Base-by-base conservation (phyloP, 2,797 vertebrate genomes). In the Bucorvus abyssinicus region DNA sequence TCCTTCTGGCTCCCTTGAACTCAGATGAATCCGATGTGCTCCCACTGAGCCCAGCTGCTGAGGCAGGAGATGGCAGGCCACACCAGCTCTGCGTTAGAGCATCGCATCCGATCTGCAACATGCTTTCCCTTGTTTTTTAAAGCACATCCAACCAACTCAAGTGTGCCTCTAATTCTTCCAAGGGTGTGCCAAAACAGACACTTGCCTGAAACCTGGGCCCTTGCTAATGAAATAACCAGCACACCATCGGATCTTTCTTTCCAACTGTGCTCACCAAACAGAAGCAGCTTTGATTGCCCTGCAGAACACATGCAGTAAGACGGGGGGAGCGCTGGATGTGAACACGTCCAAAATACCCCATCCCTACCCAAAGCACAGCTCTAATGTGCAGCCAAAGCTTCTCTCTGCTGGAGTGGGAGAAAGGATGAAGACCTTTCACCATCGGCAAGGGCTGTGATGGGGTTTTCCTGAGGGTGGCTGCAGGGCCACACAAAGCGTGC, bases 31-130 rank as follows among this genome's bases (percentile, higher is more conserved):
- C 36, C 0, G 9, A 20, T 11, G 85, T 9, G 67, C 71, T 87
- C 95, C 89, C 80, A 32, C 95, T 64, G 93, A 95, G 95, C 91
- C 95, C 95, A 90, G 95, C 95, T 96, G 95, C 34, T 77, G 80
- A 32, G 89, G 67, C 94, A 94, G 94, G 90, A 80, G 55, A 1
- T 52, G 78, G 60, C 11, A 10, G 71, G 42, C 87, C 24, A 4
- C 76, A 89, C 91, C 91, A 86, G 91, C 7, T 8, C 85, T 75
- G 71, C 30, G 15, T 61, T 47, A 61, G 71, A 89, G 69, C 91
- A 57, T 52, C 81, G 10, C 84, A 5, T 71, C 57, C 52, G 34
- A 27, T 42, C 78, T 84, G 77, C 88, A 88, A 57, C 94, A 74
- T 9, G 14, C 56, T 55, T 40, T 12, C 60, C 14, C 23, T 23